phyloP scores from a whole-genome alignment of 2,113 vertebrate genomes.

The Rhinolophus sinicus region DNA sequence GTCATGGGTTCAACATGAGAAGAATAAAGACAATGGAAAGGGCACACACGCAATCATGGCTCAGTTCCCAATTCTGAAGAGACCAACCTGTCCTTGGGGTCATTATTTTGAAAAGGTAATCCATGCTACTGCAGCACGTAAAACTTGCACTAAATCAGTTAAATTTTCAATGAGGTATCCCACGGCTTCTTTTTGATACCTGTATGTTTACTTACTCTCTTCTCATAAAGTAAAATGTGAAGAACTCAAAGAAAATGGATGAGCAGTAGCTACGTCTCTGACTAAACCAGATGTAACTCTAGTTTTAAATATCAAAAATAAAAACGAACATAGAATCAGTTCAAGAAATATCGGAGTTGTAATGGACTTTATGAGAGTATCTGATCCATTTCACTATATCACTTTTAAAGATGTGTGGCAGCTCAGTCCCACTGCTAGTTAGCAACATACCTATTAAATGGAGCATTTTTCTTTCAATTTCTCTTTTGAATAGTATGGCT shows the following conservation, averaged over 20 bases:
- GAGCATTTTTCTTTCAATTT: background rate
- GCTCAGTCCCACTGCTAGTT: background rate
- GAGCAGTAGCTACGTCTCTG: background rate
- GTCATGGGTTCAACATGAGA: fast-evolving
- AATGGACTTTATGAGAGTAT: background rate
- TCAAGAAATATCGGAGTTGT: background rate
- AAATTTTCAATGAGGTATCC: background rate
- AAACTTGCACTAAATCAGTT: background rate
- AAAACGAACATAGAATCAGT: background rate
- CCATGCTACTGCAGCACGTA: background rate
- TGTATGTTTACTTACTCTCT: background rate
- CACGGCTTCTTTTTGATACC: background rate
- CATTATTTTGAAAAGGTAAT: background rate
- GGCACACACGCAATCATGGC: background rate
- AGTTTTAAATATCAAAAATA: conserved; percentile 29
- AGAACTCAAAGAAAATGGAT: background rate
- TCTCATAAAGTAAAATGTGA: background rate
- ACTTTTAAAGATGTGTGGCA: background rate
- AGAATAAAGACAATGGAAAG: background rate
- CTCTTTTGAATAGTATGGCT: background rate
- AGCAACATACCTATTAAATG: background rate
- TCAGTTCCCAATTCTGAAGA: background rate
- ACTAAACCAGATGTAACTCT: background rate
- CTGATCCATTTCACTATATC: background rate
- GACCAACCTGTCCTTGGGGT: background rate